A percentile compares a stretch with the other conserved stretches of the same genome.
phyloP scores from a whole-genome alignment of 2,113 vertebrate genomes.

The Bubo bubo region DNA sequence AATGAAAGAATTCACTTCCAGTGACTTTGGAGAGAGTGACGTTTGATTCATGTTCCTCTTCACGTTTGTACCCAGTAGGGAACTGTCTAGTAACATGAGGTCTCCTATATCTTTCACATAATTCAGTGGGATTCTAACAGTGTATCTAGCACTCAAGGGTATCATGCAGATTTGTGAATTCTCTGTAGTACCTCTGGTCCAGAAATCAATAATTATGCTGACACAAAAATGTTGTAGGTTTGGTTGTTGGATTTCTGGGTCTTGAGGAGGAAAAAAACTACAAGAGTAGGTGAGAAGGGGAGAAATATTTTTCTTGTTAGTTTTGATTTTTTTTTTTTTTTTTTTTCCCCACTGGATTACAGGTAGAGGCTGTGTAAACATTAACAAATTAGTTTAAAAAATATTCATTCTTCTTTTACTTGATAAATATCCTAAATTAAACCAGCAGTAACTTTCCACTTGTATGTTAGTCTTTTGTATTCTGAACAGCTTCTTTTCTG shows the following conservation, averaged over 20 bases:
- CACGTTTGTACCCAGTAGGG: neutral
- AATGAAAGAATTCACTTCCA: neutral
- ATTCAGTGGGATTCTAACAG: neutral
- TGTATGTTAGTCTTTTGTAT: neutral
- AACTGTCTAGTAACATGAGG: neutral
- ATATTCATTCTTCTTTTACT: neutral
- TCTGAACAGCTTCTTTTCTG: neutral
- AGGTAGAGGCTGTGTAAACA: neutral
- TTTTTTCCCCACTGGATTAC: fast-evolving
- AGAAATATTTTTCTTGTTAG: neutral
- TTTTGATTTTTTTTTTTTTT: neutral
- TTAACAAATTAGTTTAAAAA: neutral
- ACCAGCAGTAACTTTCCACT: neutral
- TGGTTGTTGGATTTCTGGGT: neutral
- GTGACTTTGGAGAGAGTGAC: neutral
- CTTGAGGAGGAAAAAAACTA: neutral
- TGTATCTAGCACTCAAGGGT: neutral
- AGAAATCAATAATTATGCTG: neutral
- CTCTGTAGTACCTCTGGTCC: neutral
- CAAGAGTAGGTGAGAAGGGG: neutral
- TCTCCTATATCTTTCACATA: neutral
- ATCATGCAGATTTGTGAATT: neutral
- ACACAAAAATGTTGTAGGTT: neutral
- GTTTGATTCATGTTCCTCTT: neutral
- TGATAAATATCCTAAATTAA: neutral